Evolutionary conservation across 2,113 vertebrate genomes (phyloP), one percentile per base, ranked within the genome.

Genomic region (Chitala chitala): DNA sequence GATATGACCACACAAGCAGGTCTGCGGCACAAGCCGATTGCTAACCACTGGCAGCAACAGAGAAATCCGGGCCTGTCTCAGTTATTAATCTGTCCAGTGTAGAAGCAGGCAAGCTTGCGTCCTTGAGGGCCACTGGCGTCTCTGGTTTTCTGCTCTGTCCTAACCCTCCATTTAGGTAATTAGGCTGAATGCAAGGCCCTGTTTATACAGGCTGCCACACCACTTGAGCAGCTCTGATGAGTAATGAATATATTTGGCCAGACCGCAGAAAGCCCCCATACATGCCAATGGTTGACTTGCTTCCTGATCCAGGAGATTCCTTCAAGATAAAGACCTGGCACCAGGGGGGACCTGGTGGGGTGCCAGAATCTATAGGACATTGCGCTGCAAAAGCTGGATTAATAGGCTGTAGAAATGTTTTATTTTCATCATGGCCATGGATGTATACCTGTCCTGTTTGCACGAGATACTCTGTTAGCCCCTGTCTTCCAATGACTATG

Each of bases 1-100:
- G 78, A 84, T 82, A 88, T 86, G 86, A 86, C 85, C 85, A 83
- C 84, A 86, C 86, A 88, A 86, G 85, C 83, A 88, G 86, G 85
- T 84, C 77, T 85, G 83, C 76, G 80, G 86, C 85, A 82, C 79
- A 75, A 82, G 84, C 79, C 80, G 82, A 84, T 80, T 66, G 22
- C 22, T 66, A 66, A 22, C 5, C 3, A 20, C 33, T 71, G 26
- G 50, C 51, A 40, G 33, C 20, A 24, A 24, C 15, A n/a, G 69
- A 33, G 33, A 10, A 26, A 33, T 7, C 50, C 24, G 29, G 10
- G 3, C 44, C 46, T 29, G 46, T 51, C 51, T 69, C 12, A 5
- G 31, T 71, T 50, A 40, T 51, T 71, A 54, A 31, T 55, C 69
- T 22, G 17, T 54, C 46, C 51, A 15, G 69, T 9, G 31, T 31